Conservation (phyloP, 2,113 vertebrate species). For the Bombycilla garrulus region DNA sequence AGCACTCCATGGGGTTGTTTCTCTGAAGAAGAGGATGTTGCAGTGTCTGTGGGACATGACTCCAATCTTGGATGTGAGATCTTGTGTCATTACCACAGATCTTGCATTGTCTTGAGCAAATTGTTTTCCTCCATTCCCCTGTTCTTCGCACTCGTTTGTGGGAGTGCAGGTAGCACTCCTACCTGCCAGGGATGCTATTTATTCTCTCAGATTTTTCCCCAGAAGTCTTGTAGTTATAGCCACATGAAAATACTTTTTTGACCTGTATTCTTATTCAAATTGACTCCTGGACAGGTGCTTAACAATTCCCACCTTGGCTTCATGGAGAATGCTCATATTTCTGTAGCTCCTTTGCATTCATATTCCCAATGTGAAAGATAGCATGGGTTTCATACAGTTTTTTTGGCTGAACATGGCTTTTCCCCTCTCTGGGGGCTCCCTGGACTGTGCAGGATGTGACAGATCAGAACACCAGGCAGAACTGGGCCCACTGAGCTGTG, state of each 20-base stretch:
- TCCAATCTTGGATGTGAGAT: not conserved
- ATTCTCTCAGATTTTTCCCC: not conserved
- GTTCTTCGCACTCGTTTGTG: too few species aligned
- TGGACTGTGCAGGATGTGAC: not conserved
- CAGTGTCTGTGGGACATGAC: not conserved
- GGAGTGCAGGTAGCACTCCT: too few species aligned
- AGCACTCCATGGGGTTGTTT: not conserved
- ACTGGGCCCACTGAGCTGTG: not conserved
- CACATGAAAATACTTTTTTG: not conserved
- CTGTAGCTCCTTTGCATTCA: not conserved
- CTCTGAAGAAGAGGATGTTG: not conserved
- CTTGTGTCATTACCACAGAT: not conserved
- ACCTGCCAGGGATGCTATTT: not conserved
- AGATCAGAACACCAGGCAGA: not conserved
- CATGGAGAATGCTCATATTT: not conserved
- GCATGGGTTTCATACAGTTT: accelerated
- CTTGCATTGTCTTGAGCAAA: not conserved
- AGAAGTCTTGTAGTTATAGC: not conserved
- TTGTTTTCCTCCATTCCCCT: not conserved
- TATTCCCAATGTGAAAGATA: not conserved
- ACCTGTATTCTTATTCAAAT: not conserved
- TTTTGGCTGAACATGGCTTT: not conserved
- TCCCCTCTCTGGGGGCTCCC: not conserved
- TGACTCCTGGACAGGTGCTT: not conserved
- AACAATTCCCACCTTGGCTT: not conserved